Percentiles rank a stretch among this genome's conserved stretches.
Evolutionary conservation across 2,797 vertebrate genomes (phyloP).

Genomic region (Macropus fuliginosus): DNA sequence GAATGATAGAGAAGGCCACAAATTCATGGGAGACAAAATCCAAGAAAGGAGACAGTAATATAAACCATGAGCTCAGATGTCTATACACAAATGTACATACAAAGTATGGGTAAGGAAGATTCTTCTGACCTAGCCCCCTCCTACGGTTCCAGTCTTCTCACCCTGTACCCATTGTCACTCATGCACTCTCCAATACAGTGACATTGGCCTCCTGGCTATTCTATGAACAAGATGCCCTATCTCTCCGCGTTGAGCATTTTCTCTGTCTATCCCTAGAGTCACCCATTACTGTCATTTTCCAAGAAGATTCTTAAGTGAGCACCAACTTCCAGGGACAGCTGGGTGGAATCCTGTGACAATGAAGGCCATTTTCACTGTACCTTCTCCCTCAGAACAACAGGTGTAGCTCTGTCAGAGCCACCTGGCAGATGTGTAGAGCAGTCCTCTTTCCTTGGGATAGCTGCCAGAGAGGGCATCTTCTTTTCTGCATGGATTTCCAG

Average conservation of each 20-base stretch:
- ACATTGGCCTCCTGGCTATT: not conserved
- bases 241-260: not conserved
- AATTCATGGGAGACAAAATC: not conserved
- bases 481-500: not conserved
- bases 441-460: not conserved
- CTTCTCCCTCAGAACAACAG: not conserved
- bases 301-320: not conserved
- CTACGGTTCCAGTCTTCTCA: not conserved
- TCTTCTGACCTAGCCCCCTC: not conserved
- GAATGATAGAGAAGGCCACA: not conserved
- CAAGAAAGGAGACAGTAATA: not conserved
- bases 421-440: not conserved
- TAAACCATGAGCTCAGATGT: not conserved
- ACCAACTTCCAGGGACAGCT: not conserved
- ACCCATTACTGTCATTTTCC: not conserved
- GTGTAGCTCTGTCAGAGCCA: not conserved
- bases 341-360: not conserved
- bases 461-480: not conserved
- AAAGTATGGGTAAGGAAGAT: not conserved
- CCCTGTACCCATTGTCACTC: not conserved
- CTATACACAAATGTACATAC: not conserved
- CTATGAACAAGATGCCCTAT: not conserved
- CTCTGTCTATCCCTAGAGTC: not conserved
- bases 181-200: not conserved
- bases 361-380: not conserved